Conservation (phyloP, 2,888 invertebrate genomes). For the Rotaria macrura region DNA sequence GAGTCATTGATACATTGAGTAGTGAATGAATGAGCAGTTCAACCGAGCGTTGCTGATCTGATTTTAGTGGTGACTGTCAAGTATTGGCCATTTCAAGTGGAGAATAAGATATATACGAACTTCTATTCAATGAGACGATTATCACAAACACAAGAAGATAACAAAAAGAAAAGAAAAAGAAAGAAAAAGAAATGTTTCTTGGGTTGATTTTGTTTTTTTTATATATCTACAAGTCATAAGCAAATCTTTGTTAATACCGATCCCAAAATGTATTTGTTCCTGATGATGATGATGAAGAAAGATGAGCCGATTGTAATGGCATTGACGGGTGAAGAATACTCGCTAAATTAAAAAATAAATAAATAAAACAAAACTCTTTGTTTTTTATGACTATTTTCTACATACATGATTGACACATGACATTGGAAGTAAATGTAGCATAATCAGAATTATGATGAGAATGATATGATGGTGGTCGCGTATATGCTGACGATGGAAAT, state of each 20-base stretch:
- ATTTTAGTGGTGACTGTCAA: conserved; percentile 15
- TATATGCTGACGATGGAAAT: background rate
- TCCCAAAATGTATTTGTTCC: background rate
- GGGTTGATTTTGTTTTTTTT: background rate
- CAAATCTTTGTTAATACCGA: background rate
- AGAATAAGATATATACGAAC: conserved; percentile 10
- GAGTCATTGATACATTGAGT: conserved; percentile 2
- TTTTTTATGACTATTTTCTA: background rate
- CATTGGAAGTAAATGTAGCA: background rate
- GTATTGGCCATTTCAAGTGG: background rate
- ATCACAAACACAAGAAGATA: background rate
- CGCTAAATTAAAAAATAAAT: background rate
- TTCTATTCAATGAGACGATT: conserved; percentile 15
- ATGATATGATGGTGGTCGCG: background rate
- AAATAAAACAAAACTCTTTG: background rate
- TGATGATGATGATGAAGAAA: background rate
- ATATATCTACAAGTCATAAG: background rate
- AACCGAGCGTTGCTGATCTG: conserved; percentile 7
- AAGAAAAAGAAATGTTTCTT: background rate
- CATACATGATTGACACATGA: conserved; percentile 20
- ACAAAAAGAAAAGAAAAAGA: background rate
- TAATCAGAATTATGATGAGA: background rate
- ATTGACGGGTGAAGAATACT: background rate
- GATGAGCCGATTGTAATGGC: background rate
- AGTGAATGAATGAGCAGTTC: background rate